Base-by-base conservation (phyloP, 1,140 invertebrate genomes). In the Anagrus nilaparvatae region DNA sequence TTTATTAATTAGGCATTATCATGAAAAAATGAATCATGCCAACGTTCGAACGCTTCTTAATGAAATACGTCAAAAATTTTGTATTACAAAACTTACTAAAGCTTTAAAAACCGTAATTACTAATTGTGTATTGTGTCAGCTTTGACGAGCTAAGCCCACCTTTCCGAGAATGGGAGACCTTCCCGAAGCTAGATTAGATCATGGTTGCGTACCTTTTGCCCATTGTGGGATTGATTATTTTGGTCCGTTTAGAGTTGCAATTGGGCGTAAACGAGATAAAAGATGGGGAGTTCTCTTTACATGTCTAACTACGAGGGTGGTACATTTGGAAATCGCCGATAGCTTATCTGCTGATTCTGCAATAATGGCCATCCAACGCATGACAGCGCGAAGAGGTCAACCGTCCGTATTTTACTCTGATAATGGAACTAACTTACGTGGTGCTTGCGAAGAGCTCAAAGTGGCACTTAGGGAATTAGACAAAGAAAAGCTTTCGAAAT, bases 261-360 rank as follows among this genome's bases (percentile, higher is more conserved):
- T 50, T 10, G 47, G 52, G 3, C 20, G 56, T 32, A 35, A 48
- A 0, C 40, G 17, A n/a, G 46, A 58, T 9, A 67, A 64, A 32
- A 34, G 55, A 12, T 67, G 51, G 32, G 48, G 61, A 4, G 53
- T 47, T 10, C 20, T 72, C 2, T 59, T 59, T 20, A 55, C 51
- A 0, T 55, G 53, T 35, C 14, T 57, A 4, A 50, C 46, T 0
- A 45, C 49, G 1, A 19, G 51, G 19, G 58, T 50, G 0, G 42
- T 58, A 8, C 52, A 58, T 19, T 16, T 60, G 2, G 53, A 60
- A 37, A n/a, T 59, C 3, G 52, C 49, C 0, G 5, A 21, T 13
- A 31, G 29, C 12, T 44, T 56, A 12, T 46, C 46, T 5, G 40
- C 43, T 2, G 52, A 53, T 17, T 48, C 52, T 1, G 28, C 47